These are phyloP conservation scores for Xyrichtys novacula DNA, from an alignment of 2,797 vertebrate species.

Conservation along the genomic window DNA sequence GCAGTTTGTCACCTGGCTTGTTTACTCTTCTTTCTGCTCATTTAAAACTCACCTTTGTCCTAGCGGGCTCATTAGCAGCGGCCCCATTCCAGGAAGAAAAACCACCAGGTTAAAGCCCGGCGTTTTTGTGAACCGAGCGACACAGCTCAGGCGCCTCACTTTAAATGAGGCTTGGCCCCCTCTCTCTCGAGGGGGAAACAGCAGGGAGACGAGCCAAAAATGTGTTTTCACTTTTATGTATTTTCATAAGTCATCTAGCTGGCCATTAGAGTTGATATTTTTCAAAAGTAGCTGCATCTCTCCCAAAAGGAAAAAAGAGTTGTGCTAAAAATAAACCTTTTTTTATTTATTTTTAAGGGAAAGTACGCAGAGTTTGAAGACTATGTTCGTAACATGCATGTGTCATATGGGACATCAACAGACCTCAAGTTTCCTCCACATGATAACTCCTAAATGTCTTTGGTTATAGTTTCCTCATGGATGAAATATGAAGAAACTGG, in stretches of 20 bases:
- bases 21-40: slow-evolving; percentile 73
- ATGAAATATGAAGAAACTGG: too few relatives aligned
- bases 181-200: slow-evolving; percentile 60
- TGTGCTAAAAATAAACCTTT: slow-evolving; percentile 60
- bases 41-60: slow-evolving; percentile 80
- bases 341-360: slow-evolving; percentile 6
- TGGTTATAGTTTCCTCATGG: slow-evolving; percentile 12
- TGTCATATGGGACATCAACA: slow-evolving; percentile 38
- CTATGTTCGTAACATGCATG: slow-evolving; percentile 21
- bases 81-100: slow-evolving; percentile 56
- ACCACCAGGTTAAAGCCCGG: slow-evolving; percentile 60
- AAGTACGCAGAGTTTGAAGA: slow-evolving; percentile 8
- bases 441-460: slow-evolving; percentile 37
- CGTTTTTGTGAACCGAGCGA: slow-evolving; percentile 57
- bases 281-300: slow-evolving; percentile 67
- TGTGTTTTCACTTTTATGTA: slow-evolving; percentile 83
- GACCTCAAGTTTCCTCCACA: slow-evolving; percentile 60
- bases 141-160: slow-evolving; percentile 72
- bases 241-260: slow-evolving; percentile 79
- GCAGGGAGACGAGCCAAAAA: slow-evolving; percentile 72
- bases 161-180: slow-evolving; percentile 80
- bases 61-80: slow-evolving; percentile 74
- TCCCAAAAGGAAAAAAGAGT: slow-evolving; percentile 45
- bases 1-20: slow-evolving; percentile 77
- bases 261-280: slow-evolving; percentile 71